Percentiles rank a stretch among this genome's conserved stretches.
Evolutionary conservation across 1,140 invertebrate genomes (phyloP).

Genomic region (Drosophila lowei): DNA sequence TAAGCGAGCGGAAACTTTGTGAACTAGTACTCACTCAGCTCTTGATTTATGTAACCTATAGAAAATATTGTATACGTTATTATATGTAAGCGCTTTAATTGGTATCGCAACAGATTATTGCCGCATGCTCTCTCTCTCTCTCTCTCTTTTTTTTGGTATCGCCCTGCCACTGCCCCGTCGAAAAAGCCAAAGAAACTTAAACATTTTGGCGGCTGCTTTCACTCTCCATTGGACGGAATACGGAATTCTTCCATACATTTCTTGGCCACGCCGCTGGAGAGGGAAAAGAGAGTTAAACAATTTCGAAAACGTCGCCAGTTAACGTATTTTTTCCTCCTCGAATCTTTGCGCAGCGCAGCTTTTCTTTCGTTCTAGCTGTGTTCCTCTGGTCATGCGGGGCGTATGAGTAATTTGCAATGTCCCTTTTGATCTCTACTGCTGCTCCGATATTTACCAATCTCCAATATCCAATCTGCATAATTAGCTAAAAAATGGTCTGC

Average conservation of each 20-base stretch:
- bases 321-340: slow-evolving; percentile 26
- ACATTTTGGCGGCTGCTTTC: slow-evolving; percentile 69
- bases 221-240: slow-evolving; percentile 66
- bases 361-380: background rate
- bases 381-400: slow-evolving; percentile 41
- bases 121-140: too few relatives aligned
- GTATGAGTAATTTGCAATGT: slow-evolving; percentile 56
- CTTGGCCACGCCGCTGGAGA: slow-evolving; percentile 4
- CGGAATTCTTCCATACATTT: slow-evolving; percentile 58
- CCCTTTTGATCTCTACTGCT: slow-evolving; percentile 9
- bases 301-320: slow-evolving; percentile 42
- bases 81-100: too few relatives aligned
- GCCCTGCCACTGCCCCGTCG: background rate
- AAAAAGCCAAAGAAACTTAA: slow-evolving; percentile 55
- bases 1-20: too few relatives aligned
- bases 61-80: too few relatives aligned
- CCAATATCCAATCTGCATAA: slow-evolving; percentile 23
- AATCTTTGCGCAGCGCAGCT: background rate
- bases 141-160: too few relatives aligned
- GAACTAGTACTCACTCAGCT: too few relatives aligned
- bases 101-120: too few relatives aligned
- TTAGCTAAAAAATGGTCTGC: slow-evolving; percentile 36
- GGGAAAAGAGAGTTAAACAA: slow-evolving; percentile 16
- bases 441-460: background rate
- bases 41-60: too few relatives aligned